Base-by-base conservation (phyloP, 2,797 vertebrate genomes). In the Hybognathus amarus region DNA sequence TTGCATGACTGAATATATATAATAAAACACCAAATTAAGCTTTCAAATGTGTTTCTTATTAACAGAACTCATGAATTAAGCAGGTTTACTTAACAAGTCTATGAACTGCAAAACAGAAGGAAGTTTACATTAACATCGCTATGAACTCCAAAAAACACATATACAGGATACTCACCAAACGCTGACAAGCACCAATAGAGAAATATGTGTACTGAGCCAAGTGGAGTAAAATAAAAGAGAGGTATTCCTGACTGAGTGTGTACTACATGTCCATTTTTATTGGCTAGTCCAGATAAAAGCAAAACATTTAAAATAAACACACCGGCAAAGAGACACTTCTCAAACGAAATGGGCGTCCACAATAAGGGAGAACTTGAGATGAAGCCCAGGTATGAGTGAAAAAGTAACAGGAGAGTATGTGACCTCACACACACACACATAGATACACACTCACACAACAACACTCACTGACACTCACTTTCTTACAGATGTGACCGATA, bases 161-260 rank as follows among this genome's bases (percentile, higher is more conserved):
- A 66, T 22, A 54, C 22, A 82, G n/a, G 24, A 88, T 93, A 95
- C 94, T 84, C 93, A 94, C 94, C 93, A 92, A 84, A 90, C 63
- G 45, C 90, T 90, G 24, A 81, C n/a, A 79, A 59, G 54, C 40
- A 80, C 40, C 80, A 64, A 81, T 22, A 38, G 59, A 63, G 73
- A 82, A 73, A 69, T 63, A 63, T 22, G 63, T 40, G 12, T 50
- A 66, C 73, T 36, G 47, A 81, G 67, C 38, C 27, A 75, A 5
- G 38, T 54, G 2, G 56, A 40, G 17, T 15, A 63, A 45, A 50
- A 24, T 36, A 24, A 63, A 40, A 71, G 15, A 17, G 0, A 91
- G 88, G 86, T 0, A 63, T 86, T 93, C 87, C 74, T 78, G 86
- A 75, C 70, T 80, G 77, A 73, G 64, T 73, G 22, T 75, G 66